These are phyloP conservation scores for Macropodus opercularis DNA, from an alignment of 2,797 vertebrate genomes.

Conservation along the genomic window DNA sequence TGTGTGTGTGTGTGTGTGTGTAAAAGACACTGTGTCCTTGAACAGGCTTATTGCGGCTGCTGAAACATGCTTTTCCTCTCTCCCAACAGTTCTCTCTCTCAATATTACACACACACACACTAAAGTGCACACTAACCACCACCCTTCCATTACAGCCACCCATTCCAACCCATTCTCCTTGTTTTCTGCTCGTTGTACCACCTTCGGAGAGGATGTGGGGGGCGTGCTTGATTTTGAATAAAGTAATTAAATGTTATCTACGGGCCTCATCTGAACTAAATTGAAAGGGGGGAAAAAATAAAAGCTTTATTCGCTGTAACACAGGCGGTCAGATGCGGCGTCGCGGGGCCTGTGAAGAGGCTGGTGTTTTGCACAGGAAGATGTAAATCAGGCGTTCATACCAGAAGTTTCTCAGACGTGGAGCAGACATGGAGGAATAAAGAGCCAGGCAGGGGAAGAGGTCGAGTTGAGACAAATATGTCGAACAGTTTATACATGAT, in stretches of 20 bases:
- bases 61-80: slow-evolving; percentile 52
- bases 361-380: slow-evolving; percentile 57
- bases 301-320: too few species aligned
- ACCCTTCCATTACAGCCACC: slow-evolving; percentile 7
- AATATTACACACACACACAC: slow-evolving; percentile 11
- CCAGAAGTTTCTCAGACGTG: slow-evolving; percentile 30
- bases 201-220: slow-evolving; percentile 31
- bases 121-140: background rate
- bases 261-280: too few species aligned
- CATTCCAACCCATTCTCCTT: slow-evolving; percentile 12
- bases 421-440: slow-evolving; percentile 21
- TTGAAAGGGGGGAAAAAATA: too few species aligned
- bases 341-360: slow-evolving; percentile 48
- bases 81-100: slow-evolving; percentile 18
- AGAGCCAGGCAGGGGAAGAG: background rate
- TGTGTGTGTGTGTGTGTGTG: slow-evolving; percentile 18
- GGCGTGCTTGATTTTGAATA: slow-evolving; percentile 6
- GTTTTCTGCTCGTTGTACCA: slow-evolving; percentile 24
- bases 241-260: too few species aligned
- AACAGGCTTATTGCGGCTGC: slow-evolving; percentile 67
- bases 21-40: slow-evolving; percentile 67
- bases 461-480: slow-evolving; percentile 4
- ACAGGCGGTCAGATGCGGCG: slow-evolving; percentile 1
- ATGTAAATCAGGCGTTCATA: slow-evolving; percentile 44
- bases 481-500: background rate